Base-by-base conservation (phyloP, 2,113 vertebrate genomes). In the Centropus unirufus region DNA sequence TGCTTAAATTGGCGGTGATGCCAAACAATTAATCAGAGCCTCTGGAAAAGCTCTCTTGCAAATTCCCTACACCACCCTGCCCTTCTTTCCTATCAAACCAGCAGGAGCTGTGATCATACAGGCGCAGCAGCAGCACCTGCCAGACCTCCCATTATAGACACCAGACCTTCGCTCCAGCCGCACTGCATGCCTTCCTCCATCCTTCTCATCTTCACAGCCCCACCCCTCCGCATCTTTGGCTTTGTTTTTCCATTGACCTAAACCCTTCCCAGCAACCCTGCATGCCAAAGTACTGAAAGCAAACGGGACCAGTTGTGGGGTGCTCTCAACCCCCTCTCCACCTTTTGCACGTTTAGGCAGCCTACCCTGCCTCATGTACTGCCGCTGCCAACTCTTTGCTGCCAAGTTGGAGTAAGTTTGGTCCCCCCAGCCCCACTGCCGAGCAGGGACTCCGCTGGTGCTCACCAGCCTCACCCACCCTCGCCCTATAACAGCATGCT, bases 401-500 rank as follows among this genome's bases (percentile, higher is more conserved):
- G 51, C 30, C 46, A 22, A 22, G 6, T 30, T 1, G 3, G 29
- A 64, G 32, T 1, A 2, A 46, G 11, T 40, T n/a, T 2, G 4
- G n/a, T 36, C 69, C 16, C 23, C 5, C 16, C 23, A 76, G 80
- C 17, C 34, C 32, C 32, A 42, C 18, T 9, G 61, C 32, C 0
- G 1, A 83, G 78, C 49, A 34, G 62, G 22, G 15, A 9, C 5
- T 32, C 46, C 52, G 8, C 5, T 66, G 39, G 19, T 40, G 24
- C 0, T 1, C 49, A 3, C 7, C 1, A 2, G 1, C 42, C 30
- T 76, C 85, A 40, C 27, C 14, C 7, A 19, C 32, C 24, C 14
- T 57, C 3, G 1, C 23, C 51, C 27, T 1, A 4, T 0, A 0
- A 15, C 6, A n/a, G 16, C 0, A 0, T 44, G 40, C 52, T 59